These are phyloP conservation scores for Orthosia gothica DNA, from an alignment of 2,888 invertebrate species.

Conservation along the genomic window DNA sequence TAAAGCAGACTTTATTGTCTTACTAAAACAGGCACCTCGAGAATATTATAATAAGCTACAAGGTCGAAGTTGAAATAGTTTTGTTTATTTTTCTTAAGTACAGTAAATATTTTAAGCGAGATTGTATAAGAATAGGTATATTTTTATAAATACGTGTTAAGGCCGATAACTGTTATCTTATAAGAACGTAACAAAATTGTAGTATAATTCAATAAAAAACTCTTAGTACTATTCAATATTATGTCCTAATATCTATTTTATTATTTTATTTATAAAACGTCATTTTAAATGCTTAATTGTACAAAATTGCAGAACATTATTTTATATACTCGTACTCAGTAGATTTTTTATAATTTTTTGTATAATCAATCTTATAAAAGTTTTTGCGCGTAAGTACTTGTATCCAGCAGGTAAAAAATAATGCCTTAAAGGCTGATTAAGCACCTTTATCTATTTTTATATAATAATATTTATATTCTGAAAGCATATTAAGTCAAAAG, in stretches of 20 bases:
- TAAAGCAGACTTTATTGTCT: neutral
- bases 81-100: slow-evolving; percentile 6
- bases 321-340: neutral
- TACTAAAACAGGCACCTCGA: slow-evolving; percentile 25
- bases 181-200: neutral
- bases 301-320: slow-evolving; percentile 16
- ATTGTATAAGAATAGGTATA: slow-evolving; percentile 5
- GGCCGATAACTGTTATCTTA: slow-evolving; percentile 2
- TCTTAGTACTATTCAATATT: neutral
- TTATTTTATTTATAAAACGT: slow-evolving; percentile 25
- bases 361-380: slow-evolving; percentile 12
- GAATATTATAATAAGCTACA: slow-evolving; percentile 23
- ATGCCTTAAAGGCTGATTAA: slow-evolving; percentile 6
- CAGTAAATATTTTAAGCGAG: slow-evolving; percentile 11
- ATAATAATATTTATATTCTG: neutral
- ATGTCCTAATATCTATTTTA: neutral
- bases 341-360: slow-evolving; percentile 3
- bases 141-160: slow-evolving; percentile 1
- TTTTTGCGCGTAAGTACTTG: slow-evolving; percentile 25
- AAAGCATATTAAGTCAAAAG: slow-evolving; percentile 12
- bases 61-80: neutral
- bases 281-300: slow-evolving; percentile 34
- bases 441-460: neutral
- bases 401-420: slow-evolving; percentile 3
- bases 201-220: neutral